These are phyloP conservation scores for Formica selysi DNA, from an alignment of 1,140 invertebrate genomes.

Conservation along the genomic window DNA sequence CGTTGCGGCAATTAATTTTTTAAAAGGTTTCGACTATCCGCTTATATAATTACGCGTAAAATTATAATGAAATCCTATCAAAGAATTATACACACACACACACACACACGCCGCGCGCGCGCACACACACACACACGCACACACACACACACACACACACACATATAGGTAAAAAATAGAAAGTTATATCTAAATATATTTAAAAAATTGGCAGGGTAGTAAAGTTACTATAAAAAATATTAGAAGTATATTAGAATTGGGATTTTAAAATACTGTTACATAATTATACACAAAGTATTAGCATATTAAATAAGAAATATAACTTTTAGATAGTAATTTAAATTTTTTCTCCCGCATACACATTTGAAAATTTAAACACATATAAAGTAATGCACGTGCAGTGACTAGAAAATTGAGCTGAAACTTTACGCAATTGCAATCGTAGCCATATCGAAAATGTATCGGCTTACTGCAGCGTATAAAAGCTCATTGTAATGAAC, in stretches of 20 bases:
- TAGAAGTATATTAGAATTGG: background rate
- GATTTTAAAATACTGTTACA: background rate
- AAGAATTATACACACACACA: background rate
- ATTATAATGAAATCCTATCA: conserved; percentile 20
- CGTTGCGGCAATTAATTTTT: conserved; percentile 21
- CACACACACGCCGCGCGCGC: too few relatives aligned
- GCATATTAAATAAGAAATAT: background rate
- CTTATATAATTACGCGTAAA: conserved; percentile 12
- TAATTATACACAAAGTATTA: background rate
- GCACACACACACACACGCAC: too few relatives aligned
- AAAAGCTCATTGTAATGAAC: conserved; percentile 22
- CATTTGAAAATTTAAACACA: background rate
- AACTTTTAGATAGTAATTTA: background rate
- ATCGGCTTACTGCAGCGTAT: background rate
- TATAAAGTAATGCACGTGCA: background rate
- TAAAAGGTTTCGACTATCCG: conserved; percentile 30
- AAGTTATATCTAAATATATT: background rate
- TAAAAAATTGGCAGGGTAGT: background rate
- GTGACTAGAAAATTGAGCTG: background rate
- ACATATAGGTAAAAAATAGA: background rate
- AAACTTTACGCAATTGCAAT: conserved; percentile 3
- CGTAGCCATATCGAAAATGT: background rate
- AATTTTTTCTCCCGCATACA: background rate
- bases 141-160: too few relatives aligned
- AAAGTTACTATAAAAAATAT: background rate